Evolutionary conservation across 2,113 vertebrate species (phyloP).

Genomic region (Pseudorhombus dupliciocellatus): DNA sequence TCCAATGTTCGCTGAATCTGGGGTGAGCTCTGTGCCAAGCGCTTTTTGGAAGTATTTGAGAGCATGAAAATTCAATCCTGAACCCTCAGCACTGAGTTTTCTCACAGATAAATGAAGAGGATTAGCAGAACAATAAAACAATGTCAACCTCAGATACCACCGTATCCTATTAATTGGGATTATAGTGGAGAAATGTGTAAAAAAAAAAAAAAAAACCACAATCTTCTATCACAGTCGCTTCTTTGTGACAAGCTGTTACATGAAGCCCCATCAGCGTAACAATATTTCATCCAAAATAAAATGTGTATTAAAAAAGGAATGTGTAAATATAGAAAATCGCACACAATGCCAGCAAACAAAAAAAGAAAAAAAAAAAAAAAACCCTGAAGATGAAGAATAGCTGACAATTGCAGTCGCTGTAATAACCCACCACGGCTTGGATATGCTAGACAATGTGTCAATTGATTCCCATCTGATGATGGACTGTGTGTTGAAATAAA

Average conservation of each 20-base stretch:
- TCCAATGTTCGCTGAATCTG: constrained; percentile 69
- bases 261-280: constrained; percentile 38
- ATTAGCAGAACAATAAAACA: constrained; percentile 74
- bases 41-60: constrained; percentile 74
- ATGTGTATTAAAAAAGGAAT: constrained; percentile 18
- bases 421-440: constrained; percentile 72
- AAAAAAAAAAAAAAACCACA: constrained; percentile 37
- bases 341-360: constrained; percentile 11
- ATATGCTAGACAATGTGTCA: constrained; percentile 76
- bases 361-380: constrained; percentile 21
- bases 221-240: constrained; percentile 41
- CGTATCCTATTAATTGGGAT: constrained; percentile 75
- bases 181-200: constrained; percentile 48
- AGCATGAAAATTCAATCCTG: constrained; percentile 78
- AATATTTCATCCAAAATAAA: constrained; percentile 30
- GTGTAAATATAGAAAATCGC: constrained; percentile 45
- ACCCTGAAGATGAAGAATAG: constrained; percentile 43
- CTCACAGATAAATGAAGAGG: constrained; percentile 75
- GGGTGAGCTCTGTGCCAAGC: constrained; percentile 69
- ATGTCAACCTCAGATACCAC: constrained; percentile 71
- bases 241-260: constrained; percentile 29
- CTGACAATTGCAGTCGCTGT: constrained; percentile 64
- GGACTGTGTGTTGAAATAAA: constrained; percentile 80
- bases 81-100: constrained; percentile 75
- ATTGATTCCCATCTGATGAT: constrained; percentile 81